Evolutionary conservation across 2,113 vertebrate genomes (phyloP).

Genomic region (Phylloscopus trochilus): DNA sequence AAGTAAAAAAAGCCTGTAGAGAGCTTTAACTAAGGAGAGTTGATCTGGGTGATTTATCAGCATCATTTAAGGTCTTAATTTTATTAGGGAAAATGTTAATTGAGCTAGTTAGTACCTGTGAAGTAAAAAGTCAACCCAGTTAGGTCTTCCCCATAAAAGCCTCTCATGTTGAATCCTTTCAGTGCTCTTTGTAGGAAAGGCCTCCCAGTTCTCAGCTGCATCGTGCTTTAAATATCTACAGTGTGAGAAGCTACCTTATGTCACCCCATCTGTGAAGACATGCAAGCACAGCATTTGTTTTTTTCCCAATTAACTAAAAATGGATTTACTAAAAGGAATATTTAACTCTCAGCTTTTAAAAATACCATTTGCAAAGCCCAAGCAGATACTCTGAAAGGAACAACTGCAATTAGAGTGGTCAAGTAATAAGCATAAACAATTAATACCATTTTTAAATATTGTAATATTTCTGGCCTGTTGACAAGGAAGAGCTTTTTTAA

Average conservation of each 20-base stretch:
- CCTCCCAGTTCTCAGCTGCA: neutral
- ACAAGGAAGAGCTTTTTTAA: neutral
- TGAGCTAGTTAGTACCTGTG: neutral
- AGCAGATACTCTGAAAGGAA: neutral
- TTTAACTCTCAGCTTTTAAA: neutral
- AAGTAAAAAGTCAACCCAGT: neutral
- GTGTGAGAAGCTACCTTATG: neutral
- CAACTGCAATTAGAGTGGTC: neutral
- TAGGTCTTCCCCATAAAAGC: neutral
- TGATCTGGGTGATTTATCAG: neutral
- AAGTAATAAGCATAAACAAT: neutral
- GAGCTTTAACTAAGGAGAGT: neutral
- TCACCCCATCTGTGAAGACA: neutral
- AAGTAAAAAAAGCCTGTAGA: neutral
- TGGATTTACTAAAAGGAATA: neutral
- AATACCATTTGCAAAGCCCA: neutral
- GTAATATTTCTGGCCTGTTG: neutral
- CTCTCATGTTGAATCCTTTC: neutral
- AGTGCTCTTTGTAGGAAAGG: neutral
- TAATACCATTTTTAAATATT: neutral
- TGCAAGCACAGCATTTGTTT: neutral
- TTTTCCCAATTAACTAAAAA: slow-evolving; percentile 5
- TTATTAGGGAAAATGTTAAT: neutral
- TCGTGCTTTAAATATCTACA: neutral
- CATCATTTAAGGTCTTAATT: neutral